These are phyloP conservation scores for Echiichthys vipera DNA, from an alignment of 2,797 vertebrate genomes.

Conservation along the genomic window DNA sequence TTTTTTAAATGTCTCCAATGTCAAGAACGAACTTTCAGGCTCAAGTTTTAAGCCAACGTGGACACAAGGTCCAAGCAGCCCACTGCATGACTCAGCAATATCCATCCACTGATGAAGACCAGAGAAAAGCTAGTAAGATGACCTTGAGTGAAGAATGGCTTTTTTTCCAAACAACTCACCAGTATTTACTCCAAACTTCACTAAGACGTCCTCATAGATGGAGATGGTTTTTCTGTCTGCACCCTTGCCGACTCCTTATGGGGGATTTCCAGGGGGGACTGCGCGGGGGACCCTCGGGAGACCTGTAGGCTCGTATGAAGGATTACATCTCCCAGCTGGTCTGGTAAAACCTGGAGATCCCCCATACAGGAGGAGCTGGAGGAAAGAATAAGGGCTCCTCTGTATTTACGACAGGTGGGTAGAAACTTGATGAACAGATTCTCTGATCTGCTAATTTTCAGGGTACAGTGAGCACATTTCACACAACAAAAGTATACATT, in stretches of 20 bases:
- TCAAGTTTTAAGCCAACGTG: neutral
- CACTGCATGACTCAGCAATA: neutral
- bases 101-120: neutral
- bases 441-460: neutral
- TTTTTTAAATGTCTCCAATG: too few relatives aligned
- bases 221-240: neutral
- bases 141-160: too few relatives aligned
- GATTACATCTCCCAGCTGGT: neutral
- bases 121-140: neutral
- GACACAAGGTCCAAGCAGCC: neutral
- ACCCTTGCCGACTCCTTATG: neutral
- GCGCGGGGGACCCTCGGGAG: neutral
- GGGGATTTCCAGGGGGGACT: neutral
- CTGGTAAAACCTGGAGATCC: neutral
- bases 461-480: rapidly evolving
- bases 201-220: too few relatives aligned
- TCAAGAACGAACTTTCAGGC: neutral
- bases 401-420: neutral
- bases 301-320: neutral
- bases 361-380: neutral
- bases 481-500: neutral
- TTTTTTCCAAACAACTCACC: too few relatives aligned
- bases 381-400: neutral
- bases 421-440: neutral
- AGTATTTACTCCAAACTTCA: too few relatives aligned